Percentiles rank a stretch among this genome's conserved stretches.
Evolutionary conservation across 2,888 invertebrate genomes (phyloP).

Genomic region (Callyntrura sp.): DNA sequence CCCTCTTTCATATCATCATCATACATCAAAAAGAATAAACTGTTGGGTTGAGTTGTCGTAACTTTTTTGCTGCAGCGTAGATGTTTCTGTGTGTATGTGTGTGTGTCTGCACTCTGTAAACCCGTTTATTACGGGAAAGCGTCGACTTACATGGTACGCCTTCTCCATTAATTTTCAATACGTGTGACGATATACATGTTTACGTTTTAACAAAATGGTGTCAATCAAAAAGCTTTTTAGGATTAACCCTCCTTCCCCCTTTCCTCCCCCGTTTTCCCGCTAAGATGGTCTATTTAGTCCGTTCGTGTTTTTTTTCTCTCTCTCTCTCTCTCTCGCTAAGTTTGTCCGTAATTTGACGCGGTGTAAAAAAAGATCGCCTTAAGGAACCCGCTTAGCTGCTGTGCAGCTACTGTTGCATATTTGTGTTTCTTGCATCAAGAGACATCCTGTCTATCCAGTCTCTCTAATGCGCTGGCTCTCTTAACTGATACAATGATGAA

Average conservation of each 20-base stretch:
- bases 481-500: constrained; percentile 39
- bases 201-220: not conserved
- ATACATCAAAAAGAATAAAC: no score
- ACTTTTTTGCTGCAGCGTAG: no score
- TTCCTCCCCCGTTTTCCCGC: not conserved
- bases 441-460: constrained; percentile 34
- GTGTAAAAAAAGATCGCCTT: not conserved
- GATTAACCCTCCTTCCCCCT: no score
- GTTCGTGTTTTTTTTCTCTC: constrained; percentile 32
- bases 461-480: no score
- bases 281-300: constrained; percentile 56
- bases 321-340: no score
- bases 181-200: not conserved
- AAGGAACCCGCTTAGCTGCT: constrained; percentile 16
- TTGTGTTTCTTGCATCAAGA: constrained; percentile 20
- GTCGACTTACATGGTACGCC: not conserved
- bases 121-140: no score
- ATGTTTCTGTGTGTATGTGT: no score
- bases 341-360: constrained; percentile 41
- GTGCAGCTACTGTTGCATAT: constrained; percentile 30
- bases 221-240: constrained; percentile 29
- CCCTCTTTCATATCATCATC: no score
- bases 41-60: no score
- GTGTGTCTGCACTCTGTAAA: no score
- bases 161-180: not conserved